These are phyloP conservation scores for Rallus limicola DNA, from an alignment of 2,113 vertebrate genomes.

Conservation along the genomic window DNA sequence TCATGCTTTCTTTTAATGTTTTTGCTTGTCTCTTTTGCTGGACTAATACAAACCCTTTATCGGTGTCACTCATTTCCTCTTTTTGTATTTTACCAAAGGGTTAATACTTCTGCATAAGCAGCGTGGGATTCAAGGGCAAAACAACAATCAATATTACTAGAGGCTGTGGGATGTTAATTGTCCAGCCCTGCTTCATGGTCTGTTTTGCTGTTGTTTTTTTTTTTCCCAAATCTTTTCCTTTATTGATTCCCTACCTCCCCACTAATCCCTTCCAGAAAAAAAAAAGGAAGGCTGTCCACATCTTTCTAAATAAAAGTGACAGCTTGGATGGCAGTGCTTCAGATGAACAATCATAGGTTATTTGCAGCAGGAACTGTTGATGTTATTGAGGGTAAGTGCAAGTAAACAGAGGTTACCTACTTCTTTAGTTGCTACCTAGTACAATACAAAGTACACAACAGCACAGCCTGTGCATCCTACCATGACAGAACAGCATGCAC, in stretches of 20 bases:
- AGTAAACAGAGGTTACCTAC: constrained; percentile 22
- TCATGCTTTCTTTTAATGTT: neutral
- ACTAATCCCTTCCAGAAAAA: constrained; percentile 35
- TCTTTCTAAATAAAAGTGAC: constrained; percentile 51
- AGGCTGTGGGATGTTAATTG: constrained; percentile 58
- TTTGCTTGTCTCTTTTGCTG: neutral
- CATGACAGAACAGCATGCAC: neutral
- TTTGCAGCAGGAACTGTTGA: constrained; percentile 7
- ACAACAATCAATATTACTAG: constrained; percentile 63
- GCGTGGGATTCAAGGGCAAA: constrained; percentile 46
- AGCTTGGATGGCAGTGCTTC: neutral
- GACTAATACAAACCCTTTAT: neutral
- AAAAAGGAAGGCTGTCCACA: constrained; percentile 4
- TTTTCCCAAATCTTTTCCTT: constrained; percentile 11
- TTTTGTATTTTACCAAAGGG: constrained; percentile 1
- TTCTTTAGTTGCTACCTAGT: neutral
- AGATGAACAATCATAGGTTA: constrained; percentile 26
- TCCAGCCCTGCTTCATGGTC: constrained; percentile 3
- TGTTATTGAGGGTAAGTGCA: constrained; percentile 36
- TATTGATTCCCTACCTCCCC: constrained; percentile 31
- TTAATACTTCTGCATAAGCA: constrained; percentile 28
- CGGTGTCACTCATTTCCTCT: neutral
- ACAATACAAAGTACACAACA: neutral
- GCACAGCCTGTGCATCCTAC: neutral
- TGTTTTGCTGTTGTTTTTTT: neutral